Evolutionary conservation across 2,797 vertebrate species (phyloP).

Genomic region (Pelochelys cantorii): DNA sequence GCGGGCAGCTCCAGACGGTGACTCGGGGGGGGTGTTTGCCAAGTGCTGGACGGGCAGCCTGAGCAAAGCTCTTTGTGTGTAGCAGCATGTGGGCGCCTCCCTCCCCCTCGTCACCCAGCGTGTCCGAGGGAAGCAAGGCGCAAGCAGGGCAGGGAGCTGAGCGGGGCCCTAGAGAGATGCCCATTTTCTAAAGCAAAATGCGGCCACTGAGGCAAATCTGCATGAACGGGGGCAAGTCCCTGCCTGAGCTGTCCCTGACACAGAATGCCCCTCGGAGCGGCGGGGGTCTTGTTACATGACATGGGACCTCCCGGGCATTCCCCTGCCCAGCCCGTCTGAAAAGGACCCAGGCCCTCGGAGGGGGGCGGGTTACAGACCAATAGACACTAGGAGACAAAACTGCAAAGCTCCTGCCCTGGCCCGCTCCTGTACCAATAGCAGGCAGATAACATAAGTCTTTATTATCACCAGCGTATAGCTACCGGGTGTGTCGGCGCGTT

Average conservation of each 20-base stretch:
- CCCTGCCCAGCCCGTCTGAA: background rate
- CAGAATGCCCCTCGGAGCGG: too few species aligned
- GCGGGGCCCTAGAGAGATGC: background rate
- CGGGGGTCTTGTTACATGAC: too few species aligned
- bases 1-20: background rate
- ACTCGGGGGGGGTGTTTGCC: background rate
- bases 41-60: background rate
- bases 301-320: too few species aligned
- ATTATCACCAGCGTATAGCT: background rate
- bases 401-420: rapidly evolving
- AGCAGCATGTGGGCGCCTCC: background rate
- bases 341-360: background rate
- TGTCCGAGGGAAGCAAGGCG: background rate
- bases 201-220: background rate
- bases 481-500: too few species aligned
- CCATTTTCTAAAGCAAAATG: background rate
- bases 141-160: background rate
- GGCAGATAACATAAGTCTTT: background rate
- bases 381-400: background rate
- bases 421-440: background rate
- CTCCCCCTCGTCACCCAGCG: background rate
- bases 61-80: background rate
- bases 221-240: background rate
- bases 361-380: background rate
- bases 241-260: background rate